Evolutionary conservation across 2,113 vertebrate species (phyloP).

Genomic region (Ailuropoda melanoleuca): DNA sequence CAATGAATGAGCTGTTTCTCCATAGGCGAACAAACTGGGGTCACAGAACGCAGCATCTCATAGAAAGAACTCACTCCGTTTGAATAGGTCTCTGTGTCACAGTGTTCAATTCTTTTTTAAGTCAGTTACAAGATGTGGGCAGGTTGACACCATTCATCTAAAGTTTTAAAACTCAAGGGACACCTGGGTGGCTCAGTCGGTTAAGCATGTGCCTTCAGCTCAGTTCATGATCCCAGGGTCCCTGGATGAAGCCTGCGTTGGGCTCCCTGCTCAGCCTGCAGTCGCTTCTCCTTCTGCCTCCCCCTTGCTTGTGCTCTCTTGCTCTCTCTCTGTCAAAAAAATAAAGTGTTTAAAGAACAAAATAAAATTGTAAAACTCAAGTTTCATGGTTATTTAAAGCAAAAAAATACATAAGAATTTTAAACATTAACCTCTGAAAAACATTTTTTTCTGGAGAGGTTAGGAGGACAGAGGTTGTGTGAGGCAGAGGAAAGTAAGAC

Average conservation of each 20-base stretch:
- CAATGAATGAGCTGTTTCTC: background rate
- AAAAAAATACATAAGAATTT: background rate
- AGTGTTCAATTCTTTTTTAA: background rate
- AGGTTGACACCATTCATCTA: background rate
- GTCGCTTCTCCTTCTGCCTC: background rate
- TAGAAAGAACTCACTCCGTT: background rate
- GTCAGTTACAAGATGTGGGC: background rate
- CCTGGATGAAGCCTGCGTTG: background rate
- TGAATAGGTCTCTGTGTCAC: background rate
- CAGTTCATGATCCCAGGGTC: background rate
- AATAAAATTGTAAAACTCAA: background rate
- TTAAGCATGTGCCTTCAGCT: background rate
- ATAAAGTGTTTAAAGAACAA: background rate
- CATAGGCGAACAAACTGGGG: background rate
- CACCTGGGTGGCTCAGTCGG: background rate
- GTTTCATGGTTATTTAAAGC: background rate
- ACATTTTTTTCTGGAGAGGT: background rate
- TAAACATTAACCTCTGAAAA: background rate
- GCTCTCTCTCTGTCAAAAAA: background rate
- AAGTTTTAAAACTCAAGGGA: background rate
- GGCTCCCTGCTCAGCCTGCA: background rate
- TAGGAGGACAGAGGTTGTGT: background rate
- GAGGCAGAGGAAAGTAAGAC: background rate
- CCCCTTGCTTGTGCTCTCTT: background rate
- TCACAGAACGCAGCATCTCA: background rate